These are phyloP conservation scores for Fragum whitleyi DNA, from an alignment of 2,888 invertebrate species.

Conservation along the genomic window DNA sequence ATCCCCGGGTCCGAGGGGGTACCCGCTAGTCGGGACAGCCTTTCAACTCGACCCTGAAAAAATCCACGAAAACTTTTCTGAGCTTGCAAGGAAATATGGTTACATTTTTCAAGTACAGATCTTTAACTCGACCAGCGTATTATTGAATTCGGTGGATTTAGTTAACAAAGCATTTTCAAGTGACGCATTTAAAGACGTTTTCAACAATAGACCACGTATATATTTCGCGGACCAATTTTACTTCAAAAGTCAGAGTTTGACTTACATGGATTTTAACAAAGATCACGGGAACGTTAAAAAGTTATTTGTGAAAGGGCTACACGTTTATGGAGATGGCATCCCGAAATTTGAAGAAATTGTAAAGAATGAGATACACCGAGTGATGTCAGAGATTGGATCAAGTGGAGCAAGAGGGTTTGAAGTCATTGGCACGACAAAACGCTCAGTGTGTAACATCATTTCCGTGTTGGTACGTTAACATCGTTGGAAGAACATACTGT, in stretches of 20 bases:
- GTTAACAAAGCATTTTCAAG: background rate
- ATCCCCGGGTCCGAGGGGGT: background rate
- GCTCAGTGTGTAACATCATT: background rate
- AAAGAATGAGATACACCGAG: background rate
- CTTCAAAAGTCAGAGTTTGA: background rate
- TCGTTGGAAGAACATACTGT: no score
- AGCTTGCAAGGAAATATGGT: slow-evolving; percentile 2
- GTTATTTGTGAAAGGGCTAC: background rate
- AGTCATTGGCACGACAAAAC: background rate
- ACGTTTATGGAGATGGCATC: background rate
- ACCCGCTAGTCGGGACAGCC: background rate
- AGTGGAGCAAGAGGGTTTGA: background rate
- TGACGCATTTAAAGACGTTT: background rate
- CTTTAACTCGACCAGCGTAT: background rate
- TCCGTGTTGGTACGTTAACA: background rate
- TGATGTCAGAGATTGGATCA: background rate
- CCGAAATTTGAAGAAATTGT: slow-evolving; percentile 1
- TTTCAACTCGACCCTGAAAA: slow-evolving; percentile 3
- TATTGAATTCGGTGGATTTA: slow-evolving; percentile 4
- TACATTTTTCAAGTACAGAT: slow-evolving; percentile 9
- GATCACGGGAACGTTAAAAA: background rate
- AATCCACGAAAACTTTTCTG: slow-evolving; percentile 9
- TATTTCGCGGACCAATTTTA: background rate
- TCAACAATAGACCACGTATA: background rate
- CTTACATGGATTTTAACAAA: background rate